phyloP scores from a whole-genome alignment of 2,113 vertebrate species.

The Brachionichthys hirsutus region DNA sequence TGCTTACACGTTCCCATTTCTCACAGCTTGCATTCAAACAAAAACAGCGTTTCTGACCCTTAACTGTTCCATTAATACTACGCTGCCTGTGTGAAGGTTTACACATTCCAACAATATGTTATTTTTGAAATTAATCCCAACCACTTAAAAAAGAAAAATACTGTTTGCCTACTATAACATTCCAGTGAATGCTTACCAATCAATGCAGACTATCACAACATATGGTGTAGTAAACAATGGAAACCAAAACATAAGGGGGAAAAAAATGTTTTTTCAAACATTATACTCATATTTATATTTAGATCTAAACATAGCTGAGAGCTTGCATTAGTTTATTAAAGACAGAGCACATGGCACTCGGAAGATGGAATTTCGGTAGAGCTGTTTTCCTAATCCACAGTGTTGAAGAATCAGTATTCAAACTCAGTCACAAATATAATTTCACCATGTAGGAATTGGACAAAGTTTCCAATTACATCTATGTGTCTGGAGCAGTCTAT shows the following conservation, averaged over 20 bases:
- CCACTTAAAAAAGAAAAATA: too few species aligned
- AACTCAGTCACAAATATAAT: constrained; percentile 34
- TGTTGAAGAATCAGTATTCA: constrained; percentile 25
- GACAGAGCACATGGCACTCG: constrained; percentile 35
- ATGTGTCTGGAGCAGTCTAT: constrained; percentile 10
- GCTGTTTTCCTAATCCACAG: constrained; percentile 17
- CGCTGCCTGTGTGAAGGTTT: constrained; percentile 1
- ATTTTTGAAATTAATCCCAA: constrained; percentile 22
- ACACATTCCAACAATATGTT: constrained; percentile 22
- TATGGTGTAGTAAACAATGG: too few species aligned
- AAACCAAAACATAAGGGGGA: too few species aligned
- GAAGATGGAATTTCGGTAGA: constrained; percentile 23
- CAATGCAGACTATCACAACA: too few species aligned
- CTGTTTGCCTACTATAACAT: too few species aligned
- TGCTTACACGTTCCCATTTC: constrained; percentile 31
- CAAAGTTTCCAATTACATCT: constrained; percentile 33
- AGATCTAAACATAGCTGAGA: too few species aligned
- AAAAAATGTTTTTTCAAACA: too few species aligned
- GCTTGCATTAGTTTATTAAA: constrained; percentile 28
- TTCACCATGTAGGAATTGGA: constrained; percentile 29
- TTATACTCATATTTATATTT: too few species aligned
- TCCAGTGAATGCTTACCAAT: too few species aligned
- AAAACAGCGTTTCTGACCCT: constrained; percentile 22
- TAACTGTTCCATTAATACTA: constrained; percentile 31
- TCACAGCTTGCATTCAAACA: constrained; percentile 26